These are phyloP conservation scores for Molothrus aeneus DNA, from an alignment of 2,797 vertebrate genomes.

Conservation along the genomic window DNA sequence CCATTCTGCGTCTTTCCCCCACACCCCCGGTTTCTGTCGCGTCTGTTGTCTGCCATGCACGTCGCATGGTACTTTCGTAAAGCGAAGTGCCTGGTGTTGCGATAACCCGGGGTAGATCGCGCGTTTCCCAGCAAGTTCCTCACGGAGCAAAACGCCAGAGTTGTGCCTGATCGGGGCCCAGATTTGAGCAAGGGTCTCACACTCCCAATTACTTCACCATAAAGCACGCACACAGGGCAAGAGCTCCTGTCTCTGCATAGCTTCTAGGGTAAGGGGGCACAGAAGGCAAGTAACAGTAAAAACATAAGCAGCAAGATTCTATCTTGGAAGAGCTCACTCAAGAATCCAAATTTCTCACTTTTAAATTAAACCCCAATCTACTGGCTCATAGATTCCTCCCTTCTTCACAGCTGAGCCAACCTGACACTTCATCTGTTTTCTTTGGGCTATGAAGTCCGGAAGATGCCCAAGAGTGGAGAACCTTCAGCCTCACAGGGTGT, in stretches of 20 bases:
- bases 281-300: neutral
- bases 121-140: neutral
- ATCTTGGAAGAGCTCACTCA: fast-evolving
- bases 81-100: fast-evolving
- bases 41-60: neutral
- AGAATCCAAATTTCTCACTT: neutral
- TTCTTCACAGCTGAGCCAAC: fast-evolving
- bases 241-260: too few relatives aligned
- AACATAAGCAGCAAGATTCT: neutral
- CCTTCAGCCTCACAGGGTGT: fast-evolving
- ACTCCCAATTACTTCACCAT: fast-evolving
- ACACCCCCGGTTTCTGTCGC: neutral
- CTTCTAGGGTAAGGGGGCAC: too few relatives aligned
- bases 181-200: neutral
- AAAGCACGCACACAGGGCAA: neutral
- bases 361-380: neutral
- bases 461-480: fast-evolving
- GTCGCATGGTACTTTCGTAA: fast-evolving
- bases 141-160: fast-evolving
- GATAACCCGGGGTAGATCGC: fast-evolving
- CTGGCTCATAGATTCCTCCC: neutral
- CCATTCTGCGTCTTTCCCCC: fast-evolving
- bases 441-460: neutral
- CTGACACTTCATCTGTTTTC: neutral
- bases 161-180: fast-evolving